phyloP scores from a whole-genome alignment of 1,140 invertebrate genomes.

The Gerris buenoi region DNA sequence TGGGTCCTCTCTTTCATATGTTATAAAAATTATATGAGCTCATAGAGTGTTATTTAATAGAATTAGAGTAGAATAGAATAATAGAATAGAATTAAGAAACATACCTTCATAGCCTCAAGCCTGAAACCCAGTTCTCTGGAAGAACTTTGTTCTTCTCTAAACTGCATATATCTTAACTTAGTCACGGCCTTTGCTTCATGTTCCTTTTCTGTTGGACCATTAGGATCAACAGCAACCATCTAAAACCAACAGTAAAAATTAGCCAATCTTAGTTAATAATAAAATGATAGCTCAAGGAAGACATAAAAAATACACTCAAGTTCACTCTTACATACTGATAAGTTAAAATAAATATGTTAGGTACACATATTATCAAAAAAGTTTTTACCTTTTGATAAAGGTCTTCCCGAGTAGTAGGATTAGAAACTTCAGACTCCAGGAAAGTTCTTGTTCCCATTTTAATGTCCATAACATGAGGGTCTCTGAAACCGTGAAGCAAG shows the following conservation, averaged over 20 bases:
- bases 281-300: too few relatives aligned
- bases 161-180: conserved; percentile 89
- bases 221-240: conserved; percentile 84
- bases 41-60: too few relatives aligned
- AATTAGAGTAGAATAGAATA: background rate
- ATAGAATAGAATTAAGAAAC: conserved; percentile 9
- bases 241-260: conserved; percentile 24
- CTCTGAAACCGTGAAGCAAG: conserved; percentile 64
- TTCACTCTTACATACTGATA: too few relatives aligned
- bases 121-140: conserved; percentile 83
- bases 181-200: conserved; percentile 63
- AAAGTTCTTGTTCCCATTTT: conserved; percentile 88
- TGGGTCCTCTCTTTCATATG: too few relatives aligned
- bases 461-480: conserved; percentile 82
- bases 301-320: too few relatives aligned
- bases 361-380: too few relatives aligned
- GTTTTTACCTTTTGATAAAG: conserved; percentile 66
- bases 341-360: too few relatives aligned
- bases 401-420: conserved; percentile 56
- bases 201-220: conserved; percentile 70
- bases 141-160: conserved; percentile 83
- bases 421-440: conserved; percentile 82
- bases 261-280: background rate
- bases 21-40: too few relatives aligned
- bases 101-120: conserved; percentile 85